Conservation (phyloP, 2,888 invertebrate genomes). For the Spatulosminthurus flaviceps region DNA sequence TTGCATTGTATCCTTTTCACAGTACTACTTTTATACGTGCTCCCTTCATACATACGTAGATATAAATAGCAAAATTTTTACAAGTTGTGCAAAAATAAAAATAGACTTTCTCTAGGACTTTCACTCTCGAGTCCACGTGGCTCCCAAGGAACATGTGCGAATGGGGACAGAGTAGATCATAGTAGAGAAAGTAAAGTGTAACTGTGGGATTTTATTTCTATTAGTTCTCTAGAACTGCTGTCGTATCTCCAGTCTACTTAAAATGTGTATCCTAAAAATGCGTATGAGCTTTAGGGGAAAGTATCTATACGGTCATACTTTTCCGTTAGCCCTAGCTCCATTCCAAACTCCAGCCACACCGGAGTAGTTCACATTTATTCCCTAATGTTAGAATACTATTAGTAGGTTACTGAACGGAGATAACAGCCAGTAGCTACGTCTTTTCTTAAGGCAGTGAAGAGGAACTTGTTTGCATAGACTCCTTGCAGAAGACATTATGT, state of each 20-base stretch:
- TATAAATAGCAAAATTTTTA: too few relatives aligned
- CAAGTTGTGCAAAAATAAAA: too few relatives aligned
- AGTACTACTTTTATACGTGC: too few relatives aligned
- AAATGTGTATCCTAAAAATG: background rate
- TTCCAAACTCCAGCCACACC: background rate
- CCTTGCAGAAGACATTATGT: background rate
- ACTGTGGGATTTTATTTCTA: background rate
- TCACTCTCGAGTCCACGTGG: too few relatives aligned
- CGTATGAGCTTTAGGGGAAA: background rate
- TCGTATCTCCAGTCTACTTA: background rate
- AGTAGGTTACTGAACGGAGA: background rate
- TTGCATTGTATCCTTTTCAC: too few relatives aligned
- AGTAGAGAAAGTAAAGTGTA: background rate
- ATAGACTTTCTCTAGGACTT: background rate
- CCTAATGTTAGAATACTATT: background rate
- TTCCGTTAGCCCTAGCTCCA: background rate
- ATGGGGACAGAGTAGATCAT: constrained; percentile 39
- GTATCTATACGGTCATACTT: background rate
- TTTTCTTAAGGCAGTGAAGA: background rate
- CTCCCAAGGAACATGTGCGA: constrained; percentile 45
- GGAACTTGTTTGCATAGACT: background rate
- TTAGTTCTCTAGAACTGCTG: background rate
- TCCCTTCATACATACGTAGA: too few relatives aligned
- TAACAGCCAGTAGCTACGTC: background rate
- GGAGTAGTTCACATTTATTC: background rate